phyloP scores from a whole-genome alignment of 2,113 vertebrate species.

The Myrmecobius fasciatus region DNA sequence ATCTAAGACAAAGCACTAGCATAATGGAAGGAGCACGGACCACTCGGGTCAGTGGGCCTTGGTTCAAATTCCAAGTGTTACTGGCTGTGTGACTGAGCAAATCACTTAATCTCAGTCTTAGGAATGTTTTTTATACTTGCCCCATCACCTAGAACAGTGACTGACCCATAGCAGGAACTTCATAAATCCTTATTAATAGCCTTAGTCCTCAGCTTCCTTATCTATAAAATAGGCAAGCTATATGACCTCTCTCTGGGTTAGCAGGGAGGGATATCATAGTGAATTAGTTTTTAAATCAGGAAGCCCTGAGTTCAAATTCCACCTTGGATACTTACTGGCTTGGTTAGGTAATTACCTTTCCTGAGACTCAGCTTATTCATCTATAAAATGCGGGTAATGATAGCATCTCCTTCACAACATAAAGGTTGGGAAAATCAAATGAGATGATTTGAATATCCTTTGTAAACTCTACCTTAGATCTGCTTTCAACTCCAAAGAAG shows the following conservation, averaged over 20 bases:
- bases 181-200: not conserved
- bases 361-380: not conserved
- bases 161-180: not conserved
- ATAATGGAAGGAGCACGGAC: not conserved
- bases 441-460: not conserved
- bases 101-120: not conserved
- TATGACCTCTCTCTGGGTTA: not conserved
- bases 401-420: not conserved
- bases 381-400: not conserved
- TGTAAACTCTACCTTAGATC: no score
- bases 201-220: not conserved
- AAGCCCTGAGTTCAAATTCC: not conserved
- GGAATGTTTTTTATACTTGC: not conserved
- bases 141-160: not conserved
- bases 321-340: not conserved
- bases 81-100: not conserved
- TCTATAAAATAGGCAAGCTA: not conserved
- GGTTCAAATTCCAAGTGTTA: not conserved
- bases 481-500: no score
- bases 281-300: not conserved
- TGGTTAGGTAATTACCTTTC: not conserved
- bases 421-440: not conserved
- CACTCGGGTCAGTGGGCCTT: not conserved
- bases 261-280: not conserved
- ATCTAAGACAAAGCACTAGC: not conserved